Percentiles rank a stretch among this genome's conserved stretches.
phyloP scores from a whole-genome alignment of 2,888 invertebrate genomes.

The Lissocephala sabroskyi region DNA sequence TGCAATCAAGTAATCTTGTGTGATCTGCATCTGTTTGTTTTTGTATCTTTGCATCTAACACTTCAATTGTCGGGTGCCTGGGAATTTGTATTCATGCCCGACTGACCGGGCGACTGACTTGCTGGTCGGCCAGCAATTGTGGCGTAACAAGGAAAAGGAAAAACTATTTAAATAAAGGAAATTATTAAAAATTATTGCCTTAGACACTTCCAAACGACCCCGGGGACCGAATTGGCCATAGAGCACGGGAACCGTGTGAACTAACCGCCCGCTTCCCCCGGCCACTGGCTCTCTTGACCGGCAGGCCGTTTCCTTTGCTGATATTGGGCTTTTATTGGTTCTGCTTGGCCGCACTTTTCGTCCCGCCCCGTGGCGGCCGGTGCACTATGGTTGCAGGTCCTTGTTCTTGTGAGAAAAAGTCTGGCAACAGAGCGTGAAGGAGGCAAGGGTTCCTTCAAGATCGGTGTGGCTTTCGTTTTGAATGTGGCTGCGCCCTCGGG shows the following conservation, averaged over 20 bases:
- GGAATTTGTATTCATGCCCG: slow-evolving; percentile 51
- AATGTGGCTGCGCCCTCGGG: too few relatives aligned
- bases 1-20: slow-evolving; percentile 65
- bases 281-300: not conserved
- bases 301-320: too few relatives aligned
- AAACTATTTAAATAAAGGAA: slow-evolving; percentile 65
- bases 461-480: too few relatives aligned
- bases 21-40: slow-evolving; percentile 22
- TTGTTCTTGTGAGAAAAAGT: not conserved
- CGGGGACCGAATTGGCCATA: not conserved
- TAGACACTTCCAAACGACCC: slow-evolving; percentile 38
- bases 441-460: too few relatives aligned
- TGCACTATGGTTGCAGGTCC: not conserved
- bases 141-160: slow-evolving; percentile 45
- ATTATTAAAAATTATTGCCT: slow-evolving; percentile 66
- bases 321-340: too few relatives aligned
- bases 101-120: too few relatives aligned
- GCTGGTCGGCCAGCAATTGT: slow-evolving; percentile 18
- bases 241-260: slow-evolving; percentile 46
- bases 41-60: slow-evolving; percentile 61
- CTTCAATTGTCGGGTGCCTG: slow-evolving; percentile 52
- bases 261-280: slow-evolving; percentile 32
- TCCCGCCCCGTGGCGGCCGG: too few relatives aligned
- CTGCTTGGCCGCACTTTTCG: too few relatives aligned
- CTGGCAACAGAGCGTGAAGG: too few relatives aligned